phyloP scores from a whole-genome alignment of 2,113 vertebrate genomes.

The Heterochromis multidens region DNA sequence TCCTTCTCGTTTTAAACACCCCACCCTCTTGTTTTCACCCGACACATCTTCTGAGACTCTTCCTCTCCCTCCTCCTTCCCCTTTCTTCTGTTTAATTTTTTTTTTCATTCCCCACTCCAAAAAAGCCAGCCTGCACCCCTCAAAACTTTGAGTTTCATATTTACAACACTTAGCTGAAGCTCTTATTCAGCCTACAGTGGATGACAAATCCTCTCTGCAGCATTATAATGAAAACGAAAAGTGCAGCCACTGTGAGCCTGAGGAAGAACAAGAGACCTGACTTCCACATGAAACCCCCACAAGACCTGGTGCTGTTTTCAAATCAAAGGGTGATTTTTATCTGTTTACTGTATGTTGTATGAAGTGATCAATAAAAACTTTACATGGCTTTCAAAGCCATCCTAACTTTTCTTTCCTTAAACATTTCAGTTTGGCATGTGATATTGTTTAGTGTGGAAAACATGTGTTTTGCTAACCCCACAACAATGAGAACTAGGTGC shows the following conservation, averaged over 20 bases:
- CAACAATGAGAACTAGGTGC: neutral
- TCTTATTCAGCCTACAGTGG: neutral
- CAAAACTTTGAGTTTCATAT: neutral
- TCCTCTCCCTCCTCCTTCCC: neutral
- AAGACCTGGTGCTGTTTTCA: neutral
- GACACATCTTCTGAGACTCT: neutral
- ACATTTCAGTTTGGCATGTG: too few relatives aligned
- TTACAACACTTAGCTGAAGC: neutral
- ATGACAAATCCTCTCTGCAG: neutral
- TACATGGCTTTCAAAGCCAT: too few relatives aligned
- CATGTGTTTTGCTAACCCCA: too few relatives aligned
- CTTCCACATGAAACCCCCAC: neutral
- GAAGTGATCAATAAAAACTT: neutral
- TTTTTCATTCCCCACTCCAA: neutral
- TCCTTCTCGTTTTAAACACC: conserved; percentile 24
- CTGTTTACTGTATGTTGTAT: neutral
- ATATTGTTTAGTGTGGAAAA: too few relatives aligned
- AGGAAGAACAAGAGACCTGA: neutral
- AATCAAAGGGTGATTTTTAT: neutral
- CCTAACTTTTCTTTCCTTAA: too few relatives aligned
- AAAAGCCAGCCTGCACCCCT: neutral
- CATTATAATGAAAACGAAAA: neutral
- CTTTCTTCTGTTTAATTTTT: neutral
- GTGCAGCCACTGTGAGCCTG: neutral
- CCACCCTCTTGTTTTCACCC: conserved; percentile 30